Evolutionary conservation across 2,113 vertebrate genomes (phyloP).

Genomic region (Numenius arquata): DNA sequence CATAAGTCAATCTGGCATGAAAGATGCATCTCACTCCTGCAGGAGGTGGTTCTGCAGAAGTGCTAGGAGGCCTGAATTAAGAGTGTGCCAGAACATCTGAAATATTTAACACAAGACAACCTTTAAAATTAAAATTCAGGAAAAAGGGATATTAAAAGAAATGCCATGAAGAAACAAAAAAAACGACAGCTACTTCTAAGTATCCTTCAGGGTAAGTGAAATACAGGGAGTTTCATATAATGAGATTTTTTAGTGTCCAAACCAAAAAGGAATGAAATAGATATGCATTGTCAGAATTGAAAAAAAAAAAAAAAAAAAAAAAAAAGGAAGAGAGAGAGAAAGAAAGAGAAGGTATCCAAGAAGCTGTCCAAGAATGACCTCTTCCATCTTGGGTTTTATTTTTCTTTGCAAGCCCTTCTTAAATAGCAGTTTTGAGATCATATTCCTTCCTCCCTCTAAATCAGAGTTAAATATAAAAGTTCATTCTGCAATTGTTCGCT

Average conservation of each 20-base stretch:
- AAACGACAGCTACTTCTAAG: background rate
- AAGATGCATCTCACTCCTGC: background rate
- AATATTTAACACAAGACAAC: background rate
- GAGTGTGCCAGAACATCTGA: background rate
- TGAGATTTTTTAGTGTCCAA: background rate
- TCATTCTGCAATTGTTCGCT: background rate
- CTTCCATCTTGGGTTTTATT: background rate
- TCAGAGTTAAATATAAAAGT: background rate
- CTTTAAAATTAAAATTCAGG: background rate
- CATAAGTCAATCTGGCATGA: background rate
- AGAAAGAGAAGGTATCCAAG: background rate
- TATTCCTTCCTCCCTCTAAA: background rate
- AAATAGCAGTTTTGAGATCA: background rate
- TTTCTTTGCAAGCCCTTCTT: background rate
- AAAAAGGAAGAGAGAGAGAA: too few relatives aligned
- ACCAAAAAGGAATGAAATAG: background rate
- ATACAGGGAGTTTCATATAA: background rate
- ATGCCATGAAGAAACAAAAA: background rate
- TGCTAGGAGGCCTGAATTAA: background rate
- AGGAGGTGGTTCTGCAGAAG: background rate
- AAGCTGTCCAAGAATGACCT: background rate
- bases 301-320: background rate
- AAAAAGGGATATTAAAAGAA: background rate
- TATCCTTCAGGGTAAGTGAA: background rate
- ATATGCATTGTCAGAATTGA: background rate